These are phyloP conservation scores for Hylaeus volcanicus DNA, from an alignment of 1,140 invertebrate genomes.

Conservation along the genomic window DNA sequence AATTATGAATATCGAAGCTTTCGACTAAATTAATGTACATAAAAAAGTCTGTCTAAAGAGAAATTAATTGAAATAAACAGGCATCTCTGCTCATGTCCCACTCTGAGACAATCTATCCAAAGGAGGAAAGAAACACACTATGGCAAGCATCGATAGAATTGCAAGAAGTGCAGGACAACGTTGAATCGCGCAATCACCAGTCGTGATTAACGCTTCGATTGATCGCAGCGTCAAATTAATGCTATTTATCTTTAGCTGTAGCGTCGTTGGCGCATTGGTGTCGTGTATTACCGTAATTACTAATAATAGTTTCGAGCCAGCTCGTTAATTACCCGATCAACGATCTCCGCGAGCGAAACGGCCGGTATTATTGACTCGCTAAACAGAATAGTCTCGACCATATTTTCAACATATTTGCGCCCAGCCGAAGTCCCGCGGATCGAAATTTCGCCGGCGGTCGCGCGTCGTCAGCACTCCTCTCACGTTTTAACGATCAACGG, in stretches of 20 bases:
- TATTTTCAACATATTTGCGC: constrained; percentile 61
- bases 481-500: constrained; percentile 35
- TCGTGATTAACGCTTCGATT: constrained; percentile 49
- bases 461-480: constrained; percentile 32
- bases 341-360: constrained; percentile 46
- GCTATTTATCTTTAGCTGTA: constrained; percentile 60
- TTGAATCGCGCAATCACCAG: constrained; percentile 42
- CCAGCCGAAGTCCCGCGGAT: neutral
- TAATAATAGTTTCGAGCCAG: constrained; percentile 64
- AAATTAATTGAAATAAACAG: too few relatives aligned
- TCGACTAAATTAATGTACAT: too few relatives aligned
- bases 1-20: too few relatives aligned
- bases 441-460: constrained; percentile 39
- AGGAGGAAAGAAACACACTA: neutral
- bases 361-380: constrained; percentile 64
- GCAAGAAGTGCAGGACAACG: constrained; percentile 9
- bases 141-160: neutral
- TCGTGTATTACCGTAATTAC: constrained; percentile 62
- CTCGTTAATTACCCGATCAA: constrained; percentile 59
- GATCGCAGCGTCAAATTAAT: constrained; percentile 56
- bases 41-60: too few relatives aligned
- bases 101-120: too few relatives aligned
- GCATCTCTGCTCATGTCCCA: too few relatives aligned
- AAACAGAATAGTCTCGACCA: constrained; percentile 61
- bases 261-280: constrained; percentile 26